A percentile compares a stretch with the other conserved stretches of the same genome.
phyloP scores from a whole-genome alignment of 2,113 vertebrate genomes.

The Ictalurus punctatus region DNA sequence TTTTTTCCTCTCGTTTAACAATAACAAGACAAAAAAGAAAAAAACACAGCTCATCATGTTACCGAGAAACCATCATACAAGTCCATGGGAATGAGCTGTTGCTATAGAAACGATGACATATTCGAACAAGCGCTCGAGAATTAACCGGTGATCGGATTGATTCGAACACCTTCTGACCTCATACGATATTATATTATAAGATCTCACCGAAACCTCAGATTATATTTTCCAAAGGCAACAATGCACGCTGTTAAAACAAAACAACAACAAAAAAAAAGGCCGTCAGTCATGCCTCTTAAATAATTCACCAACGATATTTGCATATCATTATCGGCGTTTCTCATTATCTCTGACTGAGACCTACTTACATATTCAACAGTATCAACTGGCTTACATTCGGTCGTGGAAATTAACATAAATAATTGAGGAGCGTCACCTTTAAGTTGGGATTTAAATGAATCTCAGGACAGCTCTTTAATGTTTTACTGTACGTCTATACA shows the following conservation, averaged over 20 bases:
- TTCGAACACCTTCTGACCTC: not conserved
- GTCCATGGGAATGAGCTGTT: not conserved
- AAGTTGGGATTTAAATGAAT: constrained; percentile 60
- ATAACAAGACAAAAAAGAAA: not conserved
- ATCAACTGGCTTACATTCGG: constrained; percentile 66
- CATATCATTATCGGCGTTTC: constrained; percentile 76
- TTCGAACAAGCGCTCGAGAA: not conserved
- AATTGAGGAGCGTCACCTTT: constrained; percentile 63
- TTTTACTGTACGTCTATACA: not conserved
- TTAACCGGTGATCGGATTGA: not conserved
- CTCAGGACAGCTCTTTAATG: constrained; percentile 13
- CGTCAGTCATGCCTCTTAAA: constrained; percentile 70
- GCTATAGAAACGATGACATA: not conserved
- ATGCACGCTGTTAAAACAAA: constrained; percentile 61
- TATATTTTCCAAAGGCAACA: constrained; percentile 63
- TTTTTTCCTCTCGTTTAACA: no score
- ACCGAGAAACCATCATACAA: not conserved
- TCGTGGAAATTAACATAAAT: constrained; percentile 75
- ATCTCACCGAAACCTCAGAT: constrained; percentile 66
- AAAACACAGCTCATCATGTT: not conserved
- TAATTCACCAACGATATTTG: constrained; percentile 72
- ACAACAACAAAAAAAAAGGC: constrained; percentile 63
- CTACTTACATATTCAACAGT: constrained; percentile 74
- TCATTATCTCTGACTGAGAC: constrained; percentile 69
- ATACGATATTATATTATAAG: not conserved